Percentiles rank a stretch among this genome's conserved stretches.
phyloP scores from a whole-genome alignment of 2,888 invertebrate genomes.

The Pedicia rivosa region DNA sequence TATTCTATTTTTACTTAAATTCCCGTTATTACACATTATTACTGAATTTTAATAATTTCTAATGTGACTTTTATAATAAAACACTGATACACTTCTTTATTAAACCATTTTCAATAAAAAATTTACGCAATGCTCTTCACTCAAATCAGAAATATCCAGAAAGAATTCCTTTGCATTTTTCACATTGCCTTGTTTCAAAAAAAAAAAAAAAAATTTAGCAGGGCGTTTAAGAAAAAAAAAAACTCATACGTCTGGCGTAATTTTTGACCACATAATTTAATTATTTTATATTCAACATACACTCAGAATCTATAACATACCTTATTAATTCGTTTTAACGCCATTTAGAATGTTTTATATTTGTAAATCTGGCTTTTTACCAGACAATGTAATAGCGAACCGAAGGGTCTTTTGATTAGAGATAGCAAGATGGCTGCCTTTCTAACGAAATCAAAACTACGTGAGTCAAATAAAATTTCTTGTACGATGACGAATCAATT shows the following conservation, averaged over 20 bases:
- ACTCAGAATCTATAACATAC: conserved; percentile 40
- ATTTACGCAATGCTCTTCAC: no score
- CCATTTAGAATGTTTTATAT: conserved; percentile 60
- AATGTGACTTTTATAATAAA: no score
- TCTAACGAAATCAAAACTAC: conserved; percentile 58
- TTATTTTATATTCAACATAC: conserved; percentile 12
- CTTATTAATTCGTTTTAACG: conserved; percentile 96
- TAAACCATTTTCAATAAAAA: no score
- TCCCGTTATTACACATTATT: not conserved
- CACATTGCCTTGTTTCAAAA: conserved; percentile 7
- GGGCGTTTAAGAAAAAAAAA: conserved; percentile 7
- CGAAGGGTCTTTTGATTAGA: conserved; percentile 68
- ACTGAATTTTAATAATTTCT: not conserved
- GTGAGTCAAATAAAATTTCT: conserved; percentile 41
- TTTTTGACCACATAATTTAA: conserved; percentile 6
- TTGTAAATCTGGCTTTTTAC: conserved; percentile 54
- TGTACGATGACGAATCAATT: no score
- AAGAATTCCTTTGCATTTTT: conserved; percentile 5
- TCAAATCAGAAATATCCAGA: conserved; percentile 4
- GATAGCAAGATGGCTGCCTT: conserved; percentile 73
- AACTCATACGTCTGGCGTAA: conserved; percentile 1
- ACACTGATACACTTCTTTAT: no score
- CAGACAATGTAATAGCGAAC: conserved; percentile 68
- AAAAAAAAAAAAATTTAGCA: conserved; percentile 1
- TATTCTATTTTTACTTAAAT: not conserved